Base-by-base conservation (phyloP, 2,797 vertebrate genomes). In the Aphelocoma californica region DNA sequence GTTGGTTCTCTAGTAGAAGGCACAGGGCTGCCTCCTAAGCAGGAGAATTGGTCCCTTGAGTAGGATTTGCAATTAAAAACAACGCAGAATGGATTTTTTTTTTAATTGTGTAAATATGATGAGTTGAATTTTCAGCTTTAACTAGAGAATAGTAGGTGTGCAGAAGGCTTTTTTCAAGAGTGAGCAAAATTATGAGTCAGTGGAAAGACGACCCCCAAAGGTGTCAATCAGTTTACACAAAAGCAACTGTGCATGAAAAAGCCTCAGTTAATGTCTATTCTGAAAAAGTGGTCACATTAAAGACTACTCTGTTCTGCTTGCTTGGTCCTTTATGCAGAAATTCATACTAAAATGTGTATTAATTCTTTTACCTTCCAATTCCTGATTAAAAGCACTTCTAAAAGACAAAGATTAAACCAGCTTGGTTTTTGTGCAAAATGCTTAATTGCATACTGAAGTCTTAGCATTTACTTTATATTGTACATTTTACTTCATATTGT, bases 51-150 rank as follows among this genome's bases (percentile, higher is more conserved):
- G 98, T 98, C 98, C 98, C 98, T 86, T 77, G 98, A 98, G 98
- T 94, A 92, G 97, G 97, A 99, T 99, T 99, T 99, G 98, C 99
- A 99, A 99, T 99, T 99, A 99, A 99, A 99, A 99, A 98, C 95
- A 97, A 98, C 87, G 83, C 93, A 96, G 97, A 98, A 98, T 98
- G 97, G 98, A 98, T 99, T 98, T 98, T 98, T 95, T 95, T 98
- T 96, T 96, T 98, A 98, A 98, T 98, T 98, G 97, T 98, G 98
- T 98, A 99, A 99, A 99, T 98, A 98, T 98, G 97, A 98, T 98
- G 98, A 98, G 98, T 98, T 98, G 97, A 98, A 98, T 97, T 97
- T 98, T 98, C 97, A 87, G 96, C 94, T 97, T 98, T 97, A 97
- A 97, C 98, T 97, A 96, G 96, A 98, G 97, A 98, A 97, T 97